These are phyloP conservation scores for Hyppa rectilinea DNA, from an alignment of 2,888 invertebrate species.

Conservation along the genomic window DNA sequence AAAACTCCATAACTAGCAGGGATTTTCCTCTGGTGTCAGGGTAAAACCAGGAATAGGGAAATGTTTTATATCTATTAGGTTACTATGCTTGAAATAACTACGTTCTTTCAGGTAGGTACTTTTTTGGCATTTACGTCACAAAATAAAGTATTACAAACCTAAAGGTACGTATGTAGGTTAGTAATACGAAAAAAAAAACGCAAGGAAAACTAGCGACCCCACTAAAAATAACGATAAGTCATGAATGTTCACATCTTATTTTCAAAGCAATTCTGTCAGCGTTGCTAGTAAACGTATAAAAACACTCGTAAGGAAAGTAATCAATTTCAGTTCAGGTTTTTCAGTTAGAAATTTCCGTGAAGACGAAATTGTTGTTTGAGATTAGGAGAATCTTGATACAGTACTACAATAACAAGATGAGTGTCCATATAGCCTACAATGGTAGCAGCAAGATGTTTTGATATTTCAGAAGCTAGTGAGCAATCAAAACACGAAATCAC, in stretches of 20 bases:
- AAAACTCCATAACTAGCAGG: slow-evolving; percentile 13
- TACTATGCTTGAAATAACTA: not conserved
- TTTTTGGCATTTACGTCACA: not conserved
- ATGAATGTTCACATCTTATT: slow-evolving; percentile 1
- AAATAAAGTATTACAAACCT: not conserved
- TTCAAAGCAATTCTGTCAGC: slow-evolving; percentile 4
- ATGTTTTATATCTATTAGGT: not conserved
- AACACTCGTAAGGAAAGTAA: slow-evolving; percentile 26
- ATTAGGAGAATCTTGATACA: slow-evolving; percentile 19
- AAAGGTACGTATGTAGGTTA: too few relatives aligned
- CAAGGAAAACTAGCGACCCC: not conserved
- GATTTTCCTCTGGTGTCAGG: slow-evolving; percentile 32
- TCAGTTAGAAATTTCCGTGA: slow-evolving; percentile 15
- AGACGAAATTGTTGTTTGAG: slow-evolving; percentile 18
- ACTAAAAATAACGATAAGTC: slow-evolving; percentile 25
- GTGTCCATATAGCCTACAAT: not conserved
- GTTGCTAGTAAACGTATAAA: slow-evolving; percentile 1
- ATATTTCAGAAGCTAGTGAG: slow-evolving; percentile 10
- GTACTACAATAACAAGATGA: slow-evolving; percentile 13
- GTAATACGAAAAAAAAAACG: not conserved
- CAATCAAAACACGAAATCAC: slow-evolving; percentile 18
- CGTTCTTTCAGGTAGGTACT: not conserved
- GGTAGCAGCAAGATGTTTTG: slow-evolving; percentile 9
- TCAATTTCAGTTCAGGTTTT: slow-evolving; percentile 30
- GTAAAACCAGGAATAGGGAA: slow-evolving; percentile 39